Evolutionary conservation across 2,113 vertebrate genomes (phyloP), one percentile per base, ranked within the genome.

Genomic region (Microtus pennsylvanicus): DNA sequence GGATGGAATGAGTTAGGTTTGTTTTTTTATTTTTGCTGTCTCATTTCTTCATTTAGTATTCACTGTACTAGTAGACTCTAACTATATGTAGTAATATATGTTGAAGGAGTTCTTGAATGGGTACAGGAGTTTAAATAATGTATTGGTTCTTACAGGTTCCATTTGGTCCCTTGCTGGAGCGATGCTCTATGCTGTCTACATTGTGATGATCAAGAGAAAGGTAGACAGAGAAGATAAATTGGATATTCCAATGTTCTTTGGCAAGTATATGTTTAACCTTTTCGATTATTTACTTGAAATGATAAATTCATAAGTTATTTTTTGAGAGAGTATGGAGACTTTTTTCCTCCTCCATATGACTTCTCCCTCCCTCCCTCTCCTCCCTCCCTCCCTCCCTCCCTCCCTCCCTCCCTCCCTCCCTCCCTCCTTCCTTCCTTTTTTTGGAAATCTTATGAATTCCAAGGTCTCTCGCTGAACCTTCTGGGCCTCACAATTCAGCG

Each of bases 231-330:
- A 99, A 98, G 99, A 99, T 95, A 99, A 99, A 96, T 98, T 99
- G 21, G 99, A 99, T 98, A 99, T 99, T 96, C 99, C 99, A 77
- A 99, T 99, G 99, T 99, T 99, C 97, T 99, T 99, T 97, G 99
- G 99, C 99, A 98, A 99, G 99, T 94, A 35, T 94, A 35, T 97
- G 61, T 91, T 92, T 95, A 90, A 87, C 21, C 93, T 42, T 33
- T 88, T 42, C 95, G 13, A 0, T 38, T 95, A 4, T 88, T 91
- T 95, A 97, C 94, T 90, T 0, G 30, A 90, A 42, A 65, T 85
- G 10, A 65, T 85, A 65, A 85, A 65, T 85, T 42, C 14, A 30
- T 45, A 45, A 4, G 7, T 65, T 83, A n/a, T 8, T 42, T 87
- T 88, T 72, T 69, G 83, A 87, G n/a, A 28, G 17, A 72, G 24